Conservation (phyloP, 2,888 invertebrate species). For the Heliconius hortense region DNA sequence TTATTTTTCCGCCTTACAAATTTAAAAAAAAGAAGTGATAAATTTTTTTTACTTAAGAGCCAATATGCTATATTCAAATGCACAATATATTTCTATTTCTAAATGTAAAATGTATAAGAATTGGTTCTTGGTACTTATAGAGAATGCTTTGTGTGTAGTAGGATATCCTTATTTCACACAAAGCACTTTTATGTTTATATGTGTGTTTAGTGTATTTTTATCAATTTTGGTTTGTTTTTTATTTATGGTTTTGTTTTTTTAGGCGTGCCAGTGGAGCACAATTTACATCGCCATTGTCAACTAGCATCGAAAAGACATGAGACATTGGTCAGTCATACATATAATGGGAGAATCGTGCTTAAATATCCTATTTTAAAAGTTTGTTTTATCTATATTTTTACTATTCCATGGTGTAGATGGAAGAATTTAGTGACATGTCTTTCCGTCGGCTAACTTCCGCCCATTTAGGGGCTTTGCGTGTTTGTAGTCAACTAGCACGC, state of each 20-base stretch:
- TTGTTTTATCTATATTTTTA: background rate
- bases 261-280: too few relatives aligned
- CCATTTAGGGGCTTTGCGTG: background rate
- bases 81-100: background rate
- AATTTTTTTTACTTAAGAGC: background rate
- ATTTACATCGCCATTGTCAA: too few relatives aligned
- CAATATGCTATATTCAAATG: background rate
- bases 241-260: too few relatives aligned
- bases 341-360: background rate
- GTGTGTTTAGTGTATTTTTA: too few relatives aligned
- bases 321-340: too few relatives aligned
- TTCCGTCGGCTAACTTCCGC: background rate
- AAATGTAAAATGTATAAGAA: background rate
- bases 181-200: too few relatives aligned
- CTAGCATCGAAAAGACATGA: too few relatives aligned
- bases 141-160: background rate
- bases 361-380: background rate
- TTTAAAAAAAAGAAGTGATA: background rate
- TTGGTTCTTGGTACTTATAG: background rate
- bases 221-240: too few relatives aligned
- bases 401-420: conserved; percentile 1
- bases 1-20: background rate
- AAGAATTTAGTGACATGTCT: background rate
- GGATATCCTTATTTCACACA: too few relatives aligned
- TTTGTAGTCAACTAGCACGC: background rate